A percentile compares a stretch with the other conserved stretches of the same genome.
phyloP scores from a whole-genome alignment of 2,113 vertebrate genomes.

The Dipodomys spectabilis region DNA sequence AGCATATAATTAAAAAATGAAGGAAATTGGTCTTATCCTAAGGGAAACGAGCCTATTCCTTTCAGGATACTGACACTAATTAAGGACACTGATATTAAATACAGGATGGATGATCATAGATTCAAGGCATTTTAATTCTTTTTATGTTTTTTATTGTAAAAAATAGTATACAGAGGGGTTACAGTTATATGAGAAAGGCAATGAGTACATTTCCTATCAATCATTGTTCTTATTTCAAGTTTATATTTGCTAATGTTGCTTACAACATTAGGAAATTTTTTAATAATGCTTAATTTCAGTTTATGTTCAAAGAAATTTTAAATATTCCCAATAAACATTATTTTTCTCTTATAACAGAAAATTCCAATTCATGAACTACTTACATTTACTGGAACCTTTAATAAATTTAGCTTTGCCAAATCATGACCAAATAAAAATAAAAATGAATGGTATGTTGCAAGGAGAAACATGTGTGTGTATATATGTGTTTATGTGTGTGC shows the following conservation, averaged over 20 bases:
- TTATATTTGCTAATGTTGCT: not conserved
- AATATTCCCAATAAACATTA: not conserved
- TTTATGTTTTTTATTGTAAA: no score
- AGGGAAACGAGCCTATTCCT: constrained; percentile 48
- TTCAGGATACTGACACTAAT: constrained; percentile 27
- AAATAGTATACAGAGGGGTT: no score
- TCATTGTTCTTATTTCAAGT: not conserved
- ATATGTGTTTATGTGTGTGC: no score
- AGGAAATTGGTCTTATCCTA: constrained; percentile 11
- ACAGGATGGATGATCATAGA: not conserved
- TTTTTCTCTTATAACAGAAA: not conserved
- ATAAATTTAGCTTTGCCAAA: not conserved
- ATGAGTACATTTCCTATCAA: no score
- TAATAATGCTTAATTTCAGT: not conserved
- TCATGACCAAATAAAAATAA: not conserved
- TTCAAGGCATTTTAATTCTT: not conserved
- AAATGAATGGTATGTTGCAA: not conserved
- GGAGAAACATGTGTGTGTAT: not conserved
- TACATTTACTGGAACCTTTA: not conserved
- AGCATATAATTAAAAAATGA: constrained; percentile 11
- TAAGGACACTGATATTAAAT: constrained; percentile 14
- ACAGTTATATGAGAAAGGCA: no score
- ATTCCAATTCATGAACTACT: not conserved
- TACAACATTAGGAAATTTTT: no score
- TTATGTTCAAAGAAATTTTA: not conserved